Percentiles rank a stretch among this genome's conserved stretches.
These are phyloP conservation scores for Mormyrus hasselquistii DNA, from an alignment of 2,797 vertebrate genomes.

Conservation along the genomic window DNA sequence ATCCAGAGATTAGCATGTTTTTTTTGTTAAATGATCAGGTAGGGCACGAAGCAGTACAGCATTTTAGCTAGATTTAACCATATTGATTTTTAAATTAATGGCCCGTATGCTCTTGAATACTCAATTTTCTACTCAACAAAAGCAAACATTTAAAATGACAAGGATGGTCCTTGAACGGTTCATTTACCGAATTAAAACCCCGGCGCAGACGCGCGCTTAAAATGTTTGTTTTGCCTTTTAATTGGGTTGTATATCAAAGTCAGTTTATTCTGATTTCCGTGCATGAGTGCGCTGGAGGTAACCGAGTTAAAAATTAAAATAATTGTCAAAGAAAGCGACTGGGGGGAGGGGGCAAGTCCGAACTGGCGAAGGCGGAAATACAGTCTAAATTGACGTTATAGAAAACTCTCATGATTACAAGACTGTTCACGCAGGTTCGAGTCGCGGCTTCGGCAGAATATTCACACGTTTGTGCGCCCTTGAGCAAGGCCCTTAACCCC, in stretches of 20 bases:
- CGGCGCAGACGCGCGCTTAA: background rate
- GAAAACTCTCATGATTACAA: background rate
- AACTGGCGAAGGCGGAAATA: conserved; percentile 20
- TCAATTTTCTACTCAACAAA: conserved; percentile 6
- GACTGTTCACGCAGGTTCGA: background rate
- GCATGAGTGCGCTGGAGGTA: conserved; percentile 31
- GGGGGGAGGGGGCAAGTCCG: background rate
- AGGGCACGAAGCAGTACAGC: background rate
- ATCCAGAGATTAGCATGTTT: background rate
- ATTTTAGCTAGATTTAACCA: background rate
- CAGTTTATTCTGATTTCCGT: conserved; percentile 31
- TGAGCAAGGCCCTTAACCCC: background rate
- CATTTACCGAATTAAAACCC: conserved; percentile 18
- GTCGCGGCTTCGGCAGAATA: background rate
- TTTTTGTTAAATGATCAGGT: background rate
- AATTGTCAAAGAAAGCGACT: conserved; percentile 3
- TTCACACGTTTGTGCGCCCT: background rate
- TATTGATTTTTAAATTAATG: conserved; percentile 4
- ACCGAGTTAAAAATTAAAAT: conserved; percentile 43
- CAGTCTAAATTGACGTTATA: conserved; percentile 28
- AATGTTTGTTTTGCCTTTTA: conserved; percentile 23
- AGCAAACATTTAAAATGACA: conserved; percentile 2
- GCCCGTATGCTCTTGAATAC: background rate
- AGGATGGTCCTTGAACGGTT: conserved; percentile 8
- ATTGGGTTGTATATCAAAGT: conserved; percentile 36